Percentiles rank a stretch among this genome's conserved stretches.
Conservation (phyloP, 2,797 vertebrate species). For the Echiichthys vipera region DNA sequence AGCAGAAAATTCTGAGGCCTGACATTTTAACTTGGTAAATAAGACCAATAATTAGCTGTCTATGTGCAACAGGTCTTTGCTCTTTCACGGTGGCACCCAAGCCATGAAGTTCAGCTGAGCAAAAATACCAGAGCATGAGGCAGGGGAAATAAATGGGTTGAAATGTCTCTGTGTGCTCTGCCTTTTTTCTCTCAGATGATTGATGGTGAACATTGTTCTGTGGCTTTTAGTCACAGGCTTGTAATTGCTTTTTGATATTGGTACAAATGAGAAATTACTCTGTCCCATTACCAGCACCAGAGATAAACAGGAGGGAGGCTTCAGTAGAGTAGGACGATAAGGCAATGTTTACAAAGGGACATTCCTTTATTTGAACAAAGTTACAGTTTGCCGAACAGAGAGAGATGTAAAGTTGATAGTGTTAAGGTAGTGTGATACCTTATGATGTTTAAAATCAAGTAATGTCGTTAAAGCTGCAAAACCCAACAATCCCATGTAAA, state of each 20-base stretch:
- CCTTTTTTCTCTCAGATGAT: constrained; percentile 72
- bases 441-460: constrained; percentile 3
- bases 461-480: neutral
- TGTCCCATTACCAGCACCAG: constrained; percentile 75
- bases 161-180: constrained; percentile 50
- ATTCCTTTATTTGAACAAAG: constrained; percentile 41
- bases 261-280: constrained; percentile 85
- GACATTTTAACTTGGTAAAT: constrained; percentile 65
- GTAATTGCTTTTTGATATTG: constrained; percentile 87
- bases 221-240: constrained; percentile 80
- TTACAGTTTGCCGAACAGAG: constrained; percentile 3
- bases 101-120: constrained; percentile 62
- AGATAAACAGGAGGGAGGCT: constrained; percentile 78
- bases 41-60: constrained; percentile 61
- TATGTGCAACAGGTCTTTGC: constrained; percentile 55
- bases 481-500: too few relatives aligned
- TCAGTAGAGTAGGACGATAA: constrained; percentile 49
- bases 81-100: constrained; percentile 60
- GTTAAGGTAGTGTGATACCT: constrained; percentile 14
- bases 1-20: neutral
- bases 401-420: constrained; percentile 15
- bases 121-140: constrained; percentile 64
- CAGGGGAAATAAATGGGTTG: constrained; percentile 58
- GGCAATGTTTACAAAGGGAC: constrained; percentile 47
- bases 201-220: constrained; percentile 82